Evolutionary conservation across 2,888 invertebrate species (phyloP).

Genomic region (Lithophane ornitopus): DNA sequence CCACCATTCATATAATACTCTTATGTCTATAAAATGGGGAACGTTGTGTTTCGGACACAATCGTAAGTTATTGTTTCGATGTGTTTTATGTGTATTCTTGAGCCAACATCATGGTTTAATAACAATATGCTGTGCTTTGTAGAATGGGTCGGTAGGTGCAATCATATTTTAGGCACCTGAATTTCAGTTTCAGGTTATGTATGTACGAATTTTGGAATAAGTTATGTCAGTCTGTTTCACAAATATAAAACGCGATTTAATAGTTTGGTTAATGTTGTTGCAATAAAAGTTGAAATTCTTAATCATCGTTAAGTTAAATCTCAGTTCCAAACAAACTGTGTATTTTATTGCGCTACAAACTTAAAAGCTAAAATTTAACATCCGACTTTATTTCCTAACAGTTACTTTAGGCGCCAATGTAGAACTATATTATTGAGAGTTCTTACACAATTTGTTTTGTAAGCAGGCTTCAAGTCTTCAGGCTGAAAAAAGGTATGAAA

Average conservation of each 20-base stretch:
- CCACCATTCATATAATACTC: slow-evolving; percentile 61
- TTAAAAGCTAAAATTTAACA: slow-evolving; percentile 30
- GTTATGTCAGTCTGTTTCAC: neutral
- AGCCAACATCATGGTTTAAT: slow-evolving; percentile 23
- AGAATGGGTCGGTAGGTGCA: neutral
- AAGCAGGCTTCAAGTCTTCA: slow-evolving; percentile 32
- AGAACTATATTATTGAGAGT: slow-evolving; percentile 34
- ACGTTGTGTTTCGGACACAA: slow-evolving; percentile 51
- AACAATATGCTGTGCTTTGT: neutral
- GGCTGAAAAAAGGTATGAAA: slow-evolving; percentile 40
- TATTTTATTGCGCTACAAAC: slow-evolving; percentile 30
- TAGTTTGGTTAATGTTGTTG: slow-evolving; percentile 1
- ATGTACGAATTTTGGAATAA: neutral
- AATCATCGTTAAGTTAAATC: slow-evolving; percentile 20
- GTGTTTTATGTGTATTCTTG: slow-evolving; percentile 43
- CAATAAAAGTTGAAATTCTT: slow-evolving; percentile 18
- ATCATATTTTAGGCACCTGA: neutral
- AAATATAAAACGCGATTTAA: neutral
- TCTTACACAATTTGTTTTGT: slow-evolving; percentile 42
- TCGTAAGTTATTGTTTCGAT: slow-evolving; percentile 51
- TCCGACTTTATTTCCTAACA: slow-evolving; percentile 36
- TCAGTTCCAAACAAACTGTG: slow-evolving; percentile 32
- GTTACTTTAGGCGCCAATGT: slow-evolving; percentile 21
- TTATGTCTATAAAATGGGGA: slow-evolving; percentile 56
- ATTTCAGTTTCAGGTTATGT: slow-evolving; percentile 1